phyloP scores from a whole-genome alignment of 2,797 vertebrate genomes.

The Helostoma temminkii region DNA sequence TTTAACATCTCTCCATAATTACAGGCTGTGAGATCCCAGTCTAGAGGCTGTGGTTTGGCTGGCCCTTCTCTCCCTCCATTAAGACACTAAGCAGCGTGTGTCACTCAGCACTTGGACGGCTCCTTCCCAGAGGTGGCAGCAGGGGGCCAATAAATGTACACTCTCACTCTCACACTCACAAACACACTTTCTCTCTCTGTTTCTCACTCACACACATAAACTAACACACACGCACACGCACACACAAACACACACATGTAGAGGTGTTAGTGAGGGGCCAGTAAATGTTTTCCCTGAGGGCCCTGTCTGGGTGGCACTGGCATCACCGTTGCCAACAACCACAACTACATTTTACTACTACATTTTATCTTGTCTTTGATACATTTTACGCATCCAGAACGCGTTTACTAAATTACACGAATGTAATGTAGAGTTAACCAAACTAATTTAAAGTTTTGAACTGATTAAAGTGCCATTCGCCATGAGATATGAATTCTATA shows the following conservation, averaged over 20 bases:
- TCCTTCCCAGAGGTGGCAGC: slow-evolving; percentile 75
- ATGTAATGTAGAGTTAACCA: slow-evolving; percentile 6
- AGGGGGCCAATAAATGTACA: slow-evolving; percentile 71
- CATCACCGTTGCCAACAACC: slow-evolving; percentile 48
- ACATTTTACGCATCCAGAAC: slow-evolving; percentile 2
- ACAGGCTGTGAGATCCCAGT: slow-evolving; percentile 76
- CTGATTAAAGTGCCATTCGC: neutral
- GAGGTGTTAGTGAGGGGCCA: slow-evolving; percentile 65
- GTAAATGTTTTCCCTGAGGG: slow-evolving; percentile 63
- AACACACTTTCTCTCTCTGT: slow-evolving; percentile 15
- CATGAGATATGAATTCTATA: neutral
- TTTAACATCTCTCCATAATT: slow-evolving; percentile 78
- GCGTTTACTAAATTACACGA: slow-evolving; percentile 1
- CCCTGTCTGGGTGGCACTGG: slow-evolving; percentile 51
- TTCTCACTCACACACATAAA: slow-evolving; percentile 8
- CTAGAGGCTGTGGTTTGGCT: slow-evolving; percentile 82
- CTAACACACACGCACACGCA: slow-evolving; percentile 6
- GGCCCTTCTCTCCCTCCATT: slow-evolving; percentile 77
- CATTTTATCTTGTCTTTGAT: slow-evolving; percentile 39
- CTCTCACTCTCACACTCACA: slow-evolving; percentile 35
- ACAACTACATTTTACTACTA: slow-evolving; percentile 43
- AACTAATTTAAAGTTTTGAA: slow-evolving; percentile 5
- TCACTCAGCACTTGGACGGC: slow-evolving; percentile 76
- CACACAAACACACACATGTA: slow-evolving; percentile 15
- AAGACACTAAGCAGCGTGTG: slow-evolving; percentile 81